Evolutionary conservation across 2,797 vertebrate species (phyloP).

Genomic region (Gymnothorax javanicus): DNA sequence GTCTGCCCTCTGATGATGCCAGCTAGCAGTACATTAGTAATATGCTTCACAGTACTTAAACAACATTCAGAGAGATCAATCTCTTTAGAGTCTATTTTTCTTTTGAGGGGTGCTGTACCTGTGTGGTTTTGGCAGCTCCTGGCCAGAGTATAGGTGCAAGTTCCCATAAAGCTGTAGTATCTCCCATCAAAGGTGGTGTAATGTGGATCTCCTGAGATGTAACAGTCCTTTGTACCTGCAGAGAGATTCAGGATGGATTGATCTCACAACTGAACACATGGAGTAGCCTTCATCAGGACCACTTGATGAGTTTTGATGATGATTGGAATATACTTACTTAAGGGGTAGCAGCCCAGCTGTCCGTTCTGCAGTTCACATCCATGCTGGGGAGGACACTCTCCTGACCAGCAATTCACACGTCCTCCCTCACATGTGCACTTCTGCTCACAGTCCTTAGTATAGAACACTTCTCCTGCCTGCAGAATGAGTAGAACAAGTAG

Average conservation of each 20-base stretch:
- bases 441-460: slow-evolving; percentile 64
- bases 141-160: slow-evolving; percentile 81
- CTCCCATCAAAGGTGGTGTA: slow-evolving; percentile 85
- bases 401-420: slow-evolving; percentile 53
- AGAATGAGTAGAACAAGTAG: slow-evolving; percentile 20
- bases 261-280: background rate
- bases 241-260: slow-evolving; percentile 18
- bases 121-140: slow-evolving; percentile 71
- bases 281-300: background rate
- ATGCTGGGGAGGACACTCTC: slow-evolving; percentile 63
- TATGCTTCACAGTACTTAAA: slow-evolving; percentile 32
- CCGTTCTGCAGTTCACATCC: slow-evolving; percentile 68
- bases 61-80: background rate
- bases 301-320: background rate
- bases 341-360: slow-evolving; percentile 72
- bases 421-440: slow-evolving; percentile 68
- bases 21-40: too few relatives aligned
- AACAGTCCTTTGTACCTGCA: slow-evolving; percentile 73
- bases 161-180: slow-evolving; percentile 79
- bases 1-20: background rate
- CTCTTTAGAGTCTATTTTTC: background rate
- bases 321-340: slow-evolving; percentile 55
- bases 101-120: slow-evolving; percentile 55
- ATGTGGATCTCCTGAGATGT: slow-evolving; percentile 84
- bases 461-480: slow-evolving; percentile 75